phyloP scores from a whole-genome alignment of 2,797 vertebrate genomes.

The Fundulus diaphanus region DNA sequence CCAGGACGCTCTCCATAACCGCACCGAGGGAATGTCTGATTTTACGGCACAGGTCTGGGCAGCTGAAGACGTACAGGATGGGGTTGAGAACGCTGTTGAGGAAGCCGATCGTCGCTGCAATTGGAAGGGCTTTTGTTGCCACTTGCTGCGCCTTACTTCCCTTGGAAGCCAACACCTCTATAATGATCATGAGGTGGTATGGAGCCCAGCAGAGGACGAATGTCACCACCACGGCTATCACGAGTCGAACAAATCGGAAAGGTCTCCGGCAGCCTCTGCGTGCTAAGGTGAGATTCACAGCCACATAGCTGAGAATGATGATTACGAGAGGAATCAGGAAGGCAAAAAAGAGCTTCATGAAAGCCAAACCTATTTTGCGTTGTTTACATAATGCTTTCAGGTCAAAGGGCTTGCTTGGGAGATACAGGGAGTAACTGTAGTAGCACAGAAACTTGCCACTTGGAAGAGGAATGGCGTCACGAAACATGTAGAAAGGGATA shows the following conservation, averaged over 20 bases:
- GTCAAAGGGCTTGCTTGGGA: neutral
- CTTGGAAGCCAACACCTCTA: slow-evolving; percentile 45
- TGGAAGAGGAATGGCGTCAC: slow-evolving; percentile 26
- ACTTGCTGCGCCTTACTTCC: accelerated
- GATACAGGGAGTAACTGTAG: slow-evolving; percentile 53
- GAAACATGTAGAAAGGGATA: slow-evolving; percentile 73
- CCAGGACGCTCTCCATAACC: slow-evolving; percentile 77
- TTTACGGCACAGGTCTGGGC: slow-evolving; percentile 71
- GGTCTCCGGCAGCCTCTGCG: slow-evolving; percentile 48
- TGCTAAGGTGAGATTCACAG: slow-evolving; percentile 40
- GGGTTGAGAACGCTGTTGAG: slow-evolving; percentile 77
- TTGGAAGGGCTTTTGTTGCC: slow-evolving; percentile 19
- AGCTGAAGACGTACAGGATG: slow-evolving; percentile 78
- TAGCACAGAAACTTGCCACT: slow-evolving; percentile 55
- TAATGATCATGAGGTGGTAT: slow-evolving; percentile 68
- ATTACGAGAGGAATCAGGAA: slow-evolving; percentile 69
- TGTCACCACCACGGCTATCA: slow-evolving; percentile 68
- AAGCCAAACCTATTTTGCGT: slow-evolving; percentile 53
- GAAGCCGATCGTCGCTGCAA: slow-evolving; percentile 59
- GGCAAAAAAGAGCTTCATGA: slow-evolving; percentile 64
- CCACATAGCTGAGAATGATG: slow-evolving; percentile 68
- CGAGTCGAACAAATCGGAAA: slow-evolving; percentile 69
- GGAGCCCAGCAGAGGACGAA: slow-evolving; percentile 77
- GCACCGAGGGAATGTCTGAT: slow-evolving; percentile 69
- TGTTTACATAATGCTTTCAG: slow-evolving; percentile 12